Base-by-base conservation (phyloP, 2,888 invertebrate species). In the Tachystola acroxantha region DNA sequence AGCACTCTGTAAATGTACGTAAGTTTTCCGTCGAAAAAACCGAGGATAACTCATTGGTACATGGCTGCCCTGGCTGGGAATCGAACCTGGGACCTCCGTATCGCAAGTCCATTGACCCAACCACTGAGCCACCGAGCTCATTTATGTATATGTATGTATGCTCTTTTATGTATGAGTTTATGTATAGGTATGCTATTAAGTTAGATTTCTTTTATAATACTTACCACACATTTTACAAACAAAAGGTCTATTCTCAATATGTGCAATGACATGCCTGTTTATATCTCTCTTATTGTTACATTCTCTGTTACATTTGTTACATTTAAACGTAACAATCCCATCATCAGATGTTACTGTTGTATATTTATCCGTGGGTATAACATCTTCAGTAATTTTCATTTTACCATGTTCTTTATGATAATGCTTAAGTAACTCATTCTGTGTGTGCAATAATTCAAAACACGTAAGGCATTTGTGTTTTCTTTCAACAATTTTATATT, bases 191-290 rank as follows among this genome's bases (percentile, higher is more conserved):
- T 5, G 4, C 19, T 5, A 3, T 19, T 5, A 19, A 6, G 19
- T 19, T 19, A 19, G 3, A 5, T 19, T 19, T 19, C 19, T 19
- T 19, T 19, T 19, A 24, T 1, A 24, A 24, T 24, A 59, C 70
- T 64, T 50, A 84, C 84, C 80, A 53, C 84, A 85, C n/a, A 80
- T 43, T 48, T 77, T 84, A 48, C 85, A 85, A 19, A 67, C 39
- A 46, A 67, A 78, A 0, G 77, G 76, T 24, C 77, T 60, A 1
- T 63, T 58, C 19, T 66, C 48, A 5, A 40, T 46, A 48, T 84
- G 78, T 10, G 41, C 43, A 10, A 43, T 30, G 0, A 64, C 36
- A 52, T 82, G 80, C 22, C 61, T 60, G 0, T 48, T 44, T 1
- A 77, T 61, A 19, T 54, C 48, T 22, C 53, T 58, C 36, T 64